Conservation (phyloP, 2,888 invertebrate species). For the Ectobius pallidus region DNA sequence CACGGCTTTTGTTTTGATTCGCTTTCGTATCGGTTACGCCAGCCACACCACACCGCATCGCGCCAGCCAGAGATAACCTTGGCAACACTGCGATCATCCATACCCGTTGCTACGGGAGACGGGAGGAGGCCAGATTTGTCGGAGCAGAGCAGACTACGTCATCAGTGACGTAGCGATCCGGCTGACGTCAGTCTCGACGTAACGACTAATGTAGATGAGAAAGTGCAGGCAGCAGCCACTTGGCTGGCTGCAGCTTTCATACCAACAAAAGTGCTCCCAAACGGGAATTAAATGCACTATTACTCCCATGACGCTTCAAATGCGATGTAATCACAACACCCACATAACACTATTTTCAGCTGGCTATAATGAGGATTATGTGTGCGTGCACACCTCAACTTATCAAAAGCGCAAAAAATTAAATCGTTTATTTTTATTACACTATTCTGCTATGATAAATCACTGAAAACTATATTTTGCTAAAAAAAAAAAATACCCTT, state of each 20-base stretch:
- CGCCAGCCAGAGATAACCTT: slow-evolving; percentile 26
- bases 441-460: too few species aligned
- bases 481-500: too few species aligned
- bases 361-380: too few species aligned
- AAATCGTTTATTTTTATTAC: too few species aligned
- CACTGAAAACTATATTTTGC: too few species aligned
- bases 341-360: too few species aligned
- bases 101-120: slow-evolving; percentile 36
- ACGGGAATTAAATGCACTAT: background rate
- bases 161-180: background rate
- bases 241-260: background rate
- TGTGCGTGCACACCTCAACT: too few species aligned
- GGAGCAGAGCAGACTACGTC: slow-evolving; percentile 7
- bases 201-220: slow-evolving; percentile 4
- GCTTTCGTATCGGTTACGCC: background rate
- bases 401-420: too few species aligned
- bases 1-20: slow-evolving; percentile 16
- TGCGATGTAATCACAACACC: too few species aligned
- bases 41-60: too few species aligned
- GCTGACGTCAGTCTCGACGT: slow-evolving; percentile 5
- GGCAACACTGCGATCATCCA: slow-evolving; percentile 27
- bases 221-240: background rate
- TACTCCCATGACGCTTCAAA: background rate
- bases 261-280: background rate
- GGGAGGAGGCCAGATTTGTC: slow-evolving; percentile 8